Conservation (phyloP, 1,140 invertebrate species). For the Druon quercuslanigerum region DNA sequence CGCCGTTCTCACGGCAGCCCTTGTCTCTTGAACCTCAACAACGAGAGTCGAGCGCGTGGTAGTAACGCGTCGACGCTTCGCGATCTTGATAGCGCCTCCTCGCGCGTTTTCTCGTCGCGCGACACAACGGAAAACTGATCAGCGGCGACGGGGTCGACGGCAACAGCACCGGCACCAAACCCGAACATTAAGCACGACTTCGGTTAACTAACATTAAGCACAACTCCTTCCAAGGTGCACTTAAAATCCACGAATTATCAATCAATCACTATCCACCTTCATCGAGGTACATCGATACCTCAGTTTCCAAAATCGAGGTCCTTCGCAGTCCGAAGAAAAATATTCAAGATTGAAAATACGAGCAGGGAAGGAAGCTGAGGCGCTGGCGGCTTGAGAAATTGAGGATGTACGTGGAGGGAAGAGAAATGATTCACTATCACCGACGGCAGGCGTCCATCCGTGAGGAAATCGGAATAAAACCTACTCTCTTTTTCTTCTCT, state of each 20-base stretch:
- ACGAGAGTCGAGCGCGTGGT: conserved; percentile 21
- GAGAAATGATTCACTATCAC: neutral
- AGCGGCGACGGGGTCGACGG: conserved; percentile 15
- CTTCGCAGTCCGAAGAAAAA: too few species aligned
- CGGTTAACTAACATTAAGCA: neutral
- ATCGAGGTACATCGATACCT: too few species aligned
- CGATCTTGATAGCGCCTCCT: conserved; percentile 25
- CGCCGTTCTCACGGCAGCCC: conserved; percentile 22
- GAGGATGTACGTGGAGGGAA: too few species aligned
- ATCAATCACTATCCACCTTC: too few species aligned
- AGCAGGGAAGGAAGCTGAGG: too few species aligned
- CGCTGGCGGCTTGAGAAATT: too few species aligned
- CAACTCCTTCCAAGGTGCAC: neutral
- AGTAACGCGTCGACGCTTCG: conserved; percentile 29
- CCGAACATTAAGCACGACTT: conserved; percentile 25
- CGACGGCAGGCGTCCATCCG: conserved; percentile 8
- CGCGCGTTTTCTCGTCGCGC: conserved; percentile 19
- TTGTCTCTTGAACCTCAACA: conserved; percentile 32
- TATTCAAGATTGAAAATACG: too few species aligned
- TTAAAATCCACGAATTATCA: too few species aligned
- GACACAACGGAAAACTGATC: conserved; percentile 8
- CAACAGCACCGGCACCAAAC: conserved; percentile 11
- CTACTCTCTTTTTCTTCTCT: neutral
- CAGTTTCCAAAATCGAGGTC: too few species aligned
- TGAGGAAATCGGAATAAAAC: neutral